Conservation (phyloP, 2,888 invertebrate genomes). For the Amphipoea lucens region DNA sequence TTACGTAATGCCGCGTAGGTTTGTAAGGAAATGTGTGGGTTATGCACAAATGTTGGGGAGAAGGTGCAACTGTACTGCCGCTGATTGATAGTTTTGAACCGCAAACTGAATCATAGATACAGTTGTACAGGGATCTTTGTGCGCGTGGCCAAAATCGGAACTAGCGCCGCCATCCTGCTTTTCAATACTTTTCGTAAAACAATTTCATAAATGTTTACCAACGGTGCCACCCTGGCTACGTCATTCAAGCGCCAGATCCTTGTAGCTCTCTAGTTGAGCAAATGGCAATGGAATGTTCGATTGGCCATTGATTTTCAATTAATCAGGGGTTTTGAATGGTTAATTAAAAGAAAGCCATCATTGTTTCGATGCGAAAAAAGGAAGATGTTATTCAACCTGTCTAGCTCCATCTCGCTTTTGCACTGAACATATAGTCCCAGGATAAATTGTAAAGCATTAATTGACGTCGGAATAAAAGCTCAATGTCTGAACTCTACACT, state of each 20-base stretch:
- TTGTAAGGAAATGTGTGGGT: slow-evolving; percentile 7
- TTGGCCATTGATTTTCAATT: too few relatives aligned
- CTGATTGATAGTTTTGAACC: neutral
- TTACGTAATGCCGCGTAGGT: slow-evolving; percentile 2
- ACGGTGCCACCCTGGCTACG: too few relatives aligned
- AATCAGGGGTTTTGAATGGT: too few relatives aligned
- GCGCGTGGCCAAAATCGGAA: neutral
- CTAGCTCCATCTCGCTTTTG: neutral
- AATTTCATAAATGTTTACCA: neutral
- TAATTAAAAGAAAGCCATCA: neutral
- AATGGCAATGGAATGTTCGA: neutral
- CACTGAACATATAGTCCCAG: neutral
- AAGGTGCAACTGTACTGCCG: slow-evolving; percentile 23
- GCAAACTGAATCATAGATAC: neutral
- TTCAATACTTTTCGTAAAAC: neutral
- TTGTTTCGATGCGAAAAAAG: neutral
- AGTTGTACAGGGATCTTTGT: neutral
- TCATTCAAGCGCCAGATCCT: neutral
- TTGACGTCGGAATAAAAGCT: neutral
- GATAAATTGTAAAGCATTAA: neutral
- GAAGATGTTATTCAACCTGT: neutral
- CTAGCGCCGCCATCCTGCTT: neutral
- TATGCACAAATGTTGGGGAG: slow-evolving; percentile 23
- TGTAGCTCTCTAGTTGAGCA: neutral
- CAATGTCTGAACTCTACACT: neutral